These are phyloP conservation scores for Yponomeuta malinellus DNA, from an alignment of 2,888 invertebrate genomes.

Conservation along the genomic window DNA sequence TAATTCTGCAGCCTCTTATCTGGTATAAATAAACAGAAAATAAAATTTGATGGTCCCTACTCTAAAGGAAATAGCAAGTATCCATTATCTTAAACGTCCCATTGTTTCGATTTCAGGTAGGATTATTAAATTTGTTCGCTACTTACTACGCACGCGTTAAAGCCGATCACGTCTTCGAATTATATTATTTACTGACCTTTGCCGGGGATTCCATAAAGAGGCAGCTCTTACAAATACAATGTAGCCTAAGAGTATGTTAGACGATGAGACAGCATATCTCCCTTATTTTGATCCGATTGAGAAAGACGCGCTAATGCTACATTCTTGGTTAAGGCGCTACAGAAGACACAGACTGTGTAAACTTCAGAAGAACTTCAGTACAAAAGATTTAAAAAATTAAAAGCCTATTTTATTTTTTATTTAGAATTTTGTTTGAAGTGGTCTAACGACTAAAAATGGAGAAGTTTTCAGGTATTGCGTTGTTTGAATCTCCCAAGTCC, in stretches of 20 bases:
- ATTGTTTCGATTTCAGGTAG: not conserved
- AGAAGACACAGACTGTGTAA: not conserved
- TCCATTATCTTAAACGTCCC: too few species aligned
- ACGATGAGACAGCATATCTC: constrained; percentile 51
- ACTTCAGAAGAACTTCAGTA: not conserved
- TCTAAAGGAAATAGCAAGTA: too few species aligned
- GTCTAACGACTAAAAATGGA: too few species aligned
- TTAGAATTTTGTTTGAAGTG: too few species aligned
- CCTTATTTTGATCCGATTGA: constrained; percentile 48
- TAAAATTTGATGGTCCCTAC: too few species aligned
- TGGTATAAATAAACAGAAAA: too few species aligned
- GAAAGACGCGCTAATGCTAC: constrained; percentile 27
- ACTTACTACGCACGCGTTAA: not conserved
- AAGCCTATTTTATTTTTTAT: too few species aligned
- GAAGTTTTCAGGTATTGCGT: too few species aligned
- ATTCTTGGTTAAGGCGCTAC: constrained; percentile 33
- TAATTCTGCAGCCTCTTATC: too few species aligned
- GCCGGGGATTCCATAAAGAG: constrained; percentile 34
- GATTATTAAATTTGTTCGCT: not conserved
- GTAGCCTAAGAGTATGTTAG: constrained; percentile 42
- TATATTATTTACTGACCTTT: constrained; percentile 38
- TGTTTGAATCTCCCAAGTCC: too few species aligned
- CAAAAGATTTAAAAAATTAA: not conserved
- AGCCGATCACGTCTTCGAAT: constrained; percentile 39
- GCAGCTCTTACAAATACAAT: constrained; percentile 32